Base-by-base conservation (phyloP, 2,888 invertebrate genomes). In the Sympetrum striolatum region DNA sequence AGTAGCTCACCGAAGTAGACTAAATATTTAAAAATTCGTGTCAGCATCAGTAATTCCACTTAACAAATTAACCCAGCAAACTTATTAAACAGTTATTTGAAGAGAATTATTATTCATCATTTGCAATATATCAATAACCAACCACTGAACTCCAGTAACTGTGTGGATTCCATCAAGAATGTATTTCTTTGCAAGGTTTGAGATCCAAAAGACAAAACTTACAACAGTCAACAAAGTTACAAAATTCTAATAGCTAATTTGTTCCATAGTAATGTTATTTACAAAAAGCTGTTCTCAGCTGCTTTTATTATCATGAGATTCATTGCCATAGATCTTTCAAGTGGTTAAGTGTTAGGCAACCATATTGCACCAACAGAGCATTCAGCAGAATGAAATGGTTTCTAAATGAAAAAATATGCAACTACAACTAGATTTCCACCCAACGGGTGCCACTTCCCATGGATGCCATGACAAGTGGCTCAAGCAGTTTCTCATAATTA, bases 201-300 rank as follows among this genome's bases (percentile, higher is more conserved):
- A 86, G 86, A 86, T 86, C 86, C 86, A 86, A 86, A 86, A 58
- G 86, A 86, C 86, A 58, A 82, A 86, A 86, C 86, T 86, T 86
- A 86, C 86, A 86, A 86, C 60, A 60, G 86, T 86, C 60, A 86
- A 86, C 86, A 86, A 35, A 58, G 31, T 53, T 60, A 25, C 53
- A 31, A 86, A 86, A 86, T 58, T 60, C 58, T 58, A 58, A 86
- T 60, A 18, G 22, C 86, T 86, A 86, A 86, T 86, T 86, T 86
- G 86, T 58, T 86, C 86, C 86, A 86, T 53, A 31, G 86, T 18
- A 86, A 60, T 35, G 14, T 86, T 82, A 86, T 86, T 60, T 86
- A 86, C 86, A 86, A 86, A 48, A n/a, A 22, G 53, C 82, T 60
- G 58, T 35, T 35, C 14, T 22, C 60, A 35, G 58, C 58, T 35